Percentiles rank a stretch among this genome's conserved stretches.
These are phyloP conservation scores for Neotragus moschatus DNA, from an alignment of 2,113 vertebrate species.

Conservation along the genomic window DNA sequence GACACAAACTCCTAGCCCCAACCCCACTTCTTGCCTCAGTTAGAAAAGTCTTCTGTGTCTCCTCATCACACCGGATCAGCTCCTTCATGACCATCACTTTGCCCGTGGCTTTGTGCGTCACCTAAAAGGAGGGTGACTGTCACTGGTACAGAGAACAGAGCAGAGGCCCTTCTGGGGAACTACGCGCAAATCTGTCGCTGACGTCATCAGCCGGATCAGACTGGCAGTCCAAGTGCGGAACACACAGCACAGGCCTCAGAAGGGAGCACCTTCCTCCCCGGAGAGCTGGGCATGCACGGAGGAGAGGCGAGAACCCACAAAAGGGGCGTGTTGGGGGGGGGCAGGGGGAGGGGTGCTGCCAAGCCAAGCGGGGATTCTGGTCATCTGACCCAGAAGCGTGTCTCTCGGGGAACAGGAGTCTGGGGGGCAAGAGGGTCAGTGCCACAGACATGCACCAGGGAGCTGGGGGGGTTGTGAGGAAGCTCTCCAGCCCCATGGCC, in stretches of 20 bases:
- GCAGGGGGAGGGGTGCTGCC: background rate
- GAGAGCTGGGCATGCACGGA: conserved; percentile 40
- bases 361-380: conserved; percentile 62
- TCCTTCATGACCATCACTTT: conserved; percentile 99
- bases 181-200: background rate
- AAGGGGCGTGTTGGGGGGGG: background rate
- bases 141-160: background rate
- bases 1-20: background rate
- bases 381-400: conserved; percentile 17
- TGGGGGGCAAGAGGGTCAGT: conserved; percentile 38
- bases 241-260: background rate
- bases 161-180: background rate
- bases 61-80: conserved; percentile 96
- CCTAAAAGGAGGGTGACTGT: conserved; percentile 78
- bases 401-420: background rate
- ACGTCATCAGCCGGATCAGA: background rate
- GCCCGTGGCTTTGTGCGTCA: conserved; percentile 96
- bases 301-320: conserved; percentile 3
- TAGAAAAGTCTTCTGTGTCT: conserved; percentile 97
- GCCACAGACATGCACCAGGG: conserved; percentile 66
- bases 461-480: background rate
- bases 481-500: conserved; percentile 46
- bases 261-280: background rate
- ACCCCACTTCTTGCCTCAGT: conserved; percentile 86
- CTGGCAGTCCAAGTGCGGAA: background rate